Percentiles rank a stretch among this genome's conserved stretches.
phyloP scores from a whole-genome alignment of 2,113 vertebrate genomes.

The Hippopotamus amphibius region DNA sequence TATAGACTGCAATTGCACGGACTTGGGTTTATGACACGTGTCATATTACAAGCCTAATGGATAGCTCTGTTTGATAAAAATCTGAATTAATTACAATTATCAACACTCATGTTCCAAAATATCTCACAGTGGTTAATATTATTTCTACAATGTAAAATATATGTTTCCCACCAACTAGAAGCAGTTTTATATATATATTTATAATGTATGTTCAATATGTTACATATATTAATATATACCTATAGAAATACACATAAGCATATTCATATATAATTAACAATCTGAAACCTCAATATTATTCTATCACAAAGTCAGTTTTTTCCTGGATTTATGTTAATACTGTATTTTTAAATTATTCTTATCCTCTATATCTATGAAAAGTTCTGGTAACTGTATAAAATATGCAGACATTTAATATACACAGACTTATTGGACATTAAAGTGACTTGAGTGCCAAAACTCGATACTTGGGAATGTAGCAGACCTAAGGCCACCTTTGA shows the following conservation, averaged over 20 bases:
- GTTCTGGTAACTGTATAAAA: background rate
- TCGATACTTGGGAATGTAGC: background rate
- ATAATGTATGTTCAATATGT: background rate
- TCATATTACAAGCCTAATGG: background rate
- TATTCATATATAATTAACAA: background rate
- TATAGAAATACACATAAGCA: background rate
- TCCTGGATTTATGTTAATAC: background rate
- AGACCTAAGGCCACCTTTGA: background rate
- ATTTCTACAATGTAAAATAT: conserved; percentile 13
- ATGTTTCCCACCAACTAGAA: background rate
- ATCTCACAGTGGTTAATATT: background rate
- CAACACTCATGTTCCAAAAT: background rate
- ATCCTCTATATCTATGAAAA: background rate
- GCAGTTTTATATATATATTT: conserved; percentile 8
- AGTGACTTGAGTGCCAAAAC: background rate
- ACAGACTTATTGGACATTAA: background rate
- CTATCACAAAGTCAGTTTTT: background rate
- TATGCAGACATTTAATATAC: background rate
- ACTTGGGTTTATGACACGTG: background rate
- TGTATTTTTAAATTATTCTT: background rate
- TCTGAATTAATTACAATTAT: background rate
- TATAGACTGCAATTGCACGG: background rate
- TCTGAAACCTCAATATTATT: background rate
- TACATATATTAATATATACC: background rate
- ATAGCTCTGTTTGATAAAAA: conserved; percentile 32